Evolutionary conservation across 2,888 invertebrate genomes (phyloP), one percentile per base, ranked within the genome.

Genomic region (Coelinius sp.): DNA sequence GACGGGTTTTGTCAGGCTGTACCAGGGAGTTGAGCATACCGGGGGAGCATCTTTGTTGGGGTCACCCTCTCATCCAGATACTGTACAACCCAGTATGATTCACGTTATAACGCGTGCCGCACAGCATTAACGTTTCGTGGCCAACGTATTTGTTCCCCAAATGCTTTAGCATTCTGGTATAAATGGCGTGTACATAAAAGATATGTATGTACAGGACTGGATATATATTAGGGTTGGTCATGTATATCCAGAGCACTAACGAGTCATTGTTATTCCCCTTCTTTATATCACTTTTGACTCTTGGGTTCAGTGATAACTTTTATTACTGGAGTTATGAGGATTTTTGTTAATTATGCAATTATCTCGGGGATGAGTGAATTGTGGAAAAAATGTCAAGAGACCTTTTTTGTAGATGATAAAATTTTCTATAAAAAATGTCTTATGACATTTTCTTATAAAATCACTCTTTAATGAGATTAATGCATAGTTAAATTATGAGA

Each of bases 21-120:
- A 53, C 24, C 24, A 63, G 10, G 17, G 53, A 53, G 53, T 53
- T 53, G 8, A 53, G 53, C 24, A 41, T 24, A 20, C 41, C 63
- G n/a, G 38, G 63, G 38, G 63, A 41, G 63, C 35, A 63, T 63
- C 63, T 63, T 63, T 63, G 38, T 41, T 63, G 63, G n/a, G 41
- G 22, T 22, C 63, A 38, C 63, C 41, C 63, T 63, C 41, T 41
- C 59, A 59, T 59, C 59, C 59, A 59, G 59, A 59, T 59, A 41
- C 8, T 24, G 14, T 14, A 63, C 24, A 62, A 27, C 65, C 27
- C 44, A 46, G 38, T 35, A 10, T 63, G 74, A 77, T 77, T 73
- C 75, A 75, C 71, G 75, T 63, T 31, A n/a, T n/a, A 65, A 71
- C 74, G 76, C 77, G 77, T 77, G 77, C 76, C 76, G 75, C 63